Base-by-base conservation (phyloP, 1,140 invertebrate genomes). In the Forficula auricularia region DNA sequence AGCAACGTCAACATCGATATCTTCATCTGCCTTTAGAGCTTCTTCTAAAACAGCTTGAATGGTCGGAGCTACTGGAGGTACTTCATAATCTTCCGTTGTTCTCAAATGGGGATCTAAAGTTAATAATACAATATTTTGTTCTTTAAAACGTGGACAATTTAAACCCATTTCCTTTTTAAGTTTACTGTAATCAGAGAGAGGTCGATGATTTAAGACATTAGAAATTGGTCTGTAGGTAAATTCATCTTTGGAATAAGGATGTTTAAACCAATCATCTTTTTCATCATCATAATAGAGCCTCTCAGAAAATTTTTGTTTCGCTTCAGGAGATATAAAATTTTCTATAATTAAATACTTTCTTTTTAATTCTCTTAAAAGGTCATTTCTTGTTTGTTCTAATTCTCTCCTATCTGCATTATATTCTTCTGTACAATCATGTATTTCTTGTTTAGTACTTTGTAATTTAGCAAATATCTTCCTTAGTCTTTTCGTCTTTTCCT, bases 241-340 rank as follows among this genome's bases (percentile, higher is more conserved):
- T 19, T 65, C 60, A n/a, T 59, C 59, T 59, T 16, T 54, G 53
- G 13, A 59, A 53, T 14, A 57, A 56, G 46, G 62, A 50, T 46
- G 64, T 52, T 58, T 66, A 48, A 70, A 68, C 89, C 89, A 97
- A 34, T 74, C 68, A 54, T 95, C 88, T 46, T 82, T 69, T 54
- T 86, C 81, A 52, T 96, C 90, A 60, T 95, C 85, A 61, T 82
- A 94, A 18, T 75, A 67, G 52, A 75, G 77, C 52, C 74, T 73
- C 51, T 62, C 76, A 50, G 80, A 67, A n/a, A 96, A 74, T 51
- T 82, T 78, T 36, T 78, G 74, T 52, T 87, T 81, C 37, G 95
- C 87, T 52, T 90, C 86, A 2, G 75, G 68, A 9, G 92, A 91
- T 54, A 98, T 89, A 60, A 98, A 98, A 62, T 95, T 95, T 54